Percentiles rank a stretch among this genome's conserved stretches.
phyloP scores from a whole-genome alignment of 2,797 vertebrate species.

The Scarus forsteni region DNA sequence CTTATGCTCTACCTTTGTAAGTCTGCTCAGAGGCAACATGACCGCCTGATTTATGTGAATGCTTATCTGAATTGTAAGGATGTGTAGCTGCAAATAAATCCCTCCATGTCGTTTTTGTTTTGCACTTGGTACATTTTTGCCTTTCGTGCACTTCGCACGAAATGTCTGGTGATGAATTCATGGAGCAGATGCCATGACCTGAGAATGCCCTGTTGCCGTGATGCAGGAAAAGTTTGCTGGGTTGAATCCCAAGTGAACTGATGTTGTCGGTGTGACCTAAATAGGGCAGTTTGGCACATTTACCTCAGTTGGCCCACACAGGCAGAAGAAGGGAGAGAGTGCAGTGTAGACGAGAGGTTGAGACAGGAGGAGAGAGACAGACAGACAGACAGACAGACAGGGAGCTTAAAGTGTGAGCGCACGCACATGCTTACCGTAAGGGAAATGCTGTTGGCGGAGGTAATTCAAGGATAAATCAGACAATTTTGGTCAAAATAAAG shows the following conservation, averaged over 20 bases:
- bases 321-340: constrained; percentile 43
- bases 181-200: constrained; percentile 34
- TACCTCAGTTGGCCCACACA: constrained; percentile 68
- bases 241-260: constrained; percentile 57
- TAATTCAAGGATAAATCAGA: constrained; percentile 22
- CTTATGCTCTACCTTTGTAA: constrained; percentile 6
- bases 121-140: constrained; percentile 12
- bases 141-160: constrained; percentile 11
- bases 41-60: constrained; percentile 23
- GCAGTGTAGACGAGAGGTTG: constrained; percentile 49
- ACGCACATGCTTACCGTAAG: constrained; percentile 41
- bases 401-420: constrained; percentile 41
- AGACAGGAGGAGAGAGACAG: constrained; percentile 23
- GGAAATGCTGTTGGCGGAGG: constrained; percentile 14
- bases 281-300: constrained; percentile 75
- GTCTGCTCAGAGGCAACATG: constrained; percentile 16
- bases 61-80: background rate
- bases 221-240: constrained; percentile 54
- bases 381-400: constrained; percentile 4
- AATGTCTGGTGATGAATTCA: constrained; percentile 35
- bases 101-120: constrained; percentile 7
- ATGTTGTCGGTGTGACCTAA: constrained; percentile 68
- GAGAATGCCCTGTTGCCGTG: constrained; percentile 37
- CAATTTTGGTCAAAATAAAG: constrained; percentile 3
- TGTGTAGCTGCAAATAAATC: constrained; percentile 12